These are phyloP conservation scores for Anodontia alba DNA, from an alignment of 2,888 invertebrate genomes.

Conservation along the genomic window DNA sequence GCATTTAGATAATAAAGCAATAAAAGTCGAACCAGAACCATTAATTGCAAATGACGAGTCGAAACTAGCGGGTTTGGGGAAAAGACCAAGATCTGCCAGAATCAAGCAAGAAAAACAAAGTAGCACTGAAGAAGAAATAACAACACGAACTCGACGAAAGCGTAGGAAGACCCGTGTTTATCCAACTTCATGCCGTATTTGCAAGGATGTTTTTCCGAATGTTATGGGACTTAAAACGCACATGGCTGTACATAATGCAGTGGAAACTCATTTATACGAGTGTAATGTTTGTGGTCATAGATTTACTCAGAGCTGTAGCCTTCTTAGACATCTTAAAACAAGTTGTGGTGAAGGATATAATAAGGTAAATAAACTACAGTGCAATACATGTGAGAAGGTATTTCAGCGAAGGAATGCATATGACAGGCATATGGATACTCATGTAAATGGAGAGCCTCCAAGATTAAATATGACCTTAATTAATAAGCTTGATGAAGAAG, in stretches of 20 bases:
- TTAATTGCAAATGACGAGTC: neutral
- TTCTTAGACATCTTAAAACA: slow-evolving; percentile 56
- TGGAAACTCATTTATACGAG: slow-evolving; percentile 59
- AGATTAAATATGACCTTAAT: slow-evolving; percentile 52
- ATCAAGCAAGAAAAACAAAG: neutral
- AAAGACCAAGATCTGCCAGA: neutral
- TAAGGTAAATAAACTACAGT: slow-evolving; percentile 40
- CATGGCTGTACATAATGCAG: slow-evolving; percentile 56
- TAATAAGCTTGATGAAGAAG: slow-evolving; percentile 49
- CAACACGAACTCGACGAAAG: neutral
- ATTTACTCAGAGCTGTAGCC: slow-evolving; percentile 61
- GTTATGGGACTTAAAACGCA: slow-evolving; percentile 57
- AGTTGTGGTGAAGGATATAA: slow-evolving; percentile 44
- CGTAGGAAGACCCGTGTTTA: slow-evolving; percentile 56
- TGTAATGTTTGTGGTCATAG: slow-evolving; percentile 58
- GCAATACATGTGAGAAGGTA: slow-evolving; percentile 56
- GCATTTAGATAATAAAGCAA: neutral
- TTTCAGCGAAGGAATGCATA: slow-evolving; percentile 56
- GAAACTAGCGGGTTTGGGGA: neutral
- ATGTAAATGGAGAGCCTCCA: slow-evolving; percentile 41
- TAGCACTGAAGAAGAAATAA: neutral
- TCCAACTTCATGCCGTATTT: slow-evolving; percentile 57
- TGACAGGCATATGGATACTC: slow-evolving; percentile 56
- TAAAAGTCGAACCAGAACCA: slow-evolving; percentile 1
- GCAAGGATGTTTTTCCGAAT: slow-evolving; percentile 57